phyloP scores from a whole-genome alignment of 2,797 vertebrate genomes.

The Acanthurus leucopareius region DNA sequence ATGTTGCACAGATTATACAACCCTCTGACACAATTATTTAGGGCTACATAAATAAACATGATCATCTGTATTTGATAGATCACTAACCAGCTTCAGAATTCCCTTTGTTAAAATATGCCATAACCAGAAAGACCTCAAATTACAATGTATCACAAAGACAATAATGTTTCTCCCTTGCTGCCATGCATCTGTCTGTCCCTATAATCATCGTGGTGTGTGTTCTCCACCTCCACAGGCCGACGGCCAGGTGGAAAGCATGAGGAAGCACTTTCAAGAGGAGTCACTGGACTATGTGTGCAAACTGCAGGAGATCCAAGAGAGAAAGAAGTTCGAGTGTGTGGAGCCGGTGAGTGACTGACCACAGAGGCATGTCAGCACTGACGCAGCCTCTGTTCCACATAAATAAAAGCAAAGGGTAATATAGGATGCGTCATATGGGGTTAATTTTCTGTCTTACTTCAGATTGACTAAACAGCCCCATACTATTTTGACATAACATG shows the following conservation, averaged over 20 bases:
- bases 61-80: constrained; percentile 10
- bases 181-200: constrained; percentile 27
- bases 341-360: constrained; percentile 92
- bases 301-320: constrained; percentile 97
- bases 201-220: constrained; percentile 61
- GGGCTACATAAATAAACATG: not conserved
- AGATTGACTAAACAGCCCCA: not conserved
- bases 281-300: constrained; percentile 97
- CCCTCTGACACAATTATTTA: not conserved
- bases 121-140: constrained; percentile 19
- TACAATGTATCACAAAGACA: constrained; percentile 21
- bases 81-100: not conserved
- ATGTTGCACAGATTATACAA: not conserved
- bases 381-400: not conserved
- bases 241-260: constrained; percentile 90
- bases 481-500: not conserved
- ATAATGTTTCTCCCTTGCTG: constrained; percentile 28
- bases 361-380: not conserved
- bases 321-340: constrained; percentile 99
- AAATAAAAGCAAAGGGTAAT: constrained; percentile 1
- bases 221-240: constrained; percentile 88
- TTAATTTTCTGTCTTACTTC: not conserved
- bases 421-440: not conserved
- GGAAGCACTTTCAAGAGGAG: constrained; percentile 95
- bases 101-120: constrained; percentile 8